Percentiles rank a stretch among this genome's conserved stretches.
These are phyloP conservation scores for Elaphurus davidianus DNA, from an alignment of 2,113 vertebrate genomes.

Conservation along the genomic window DNA sequence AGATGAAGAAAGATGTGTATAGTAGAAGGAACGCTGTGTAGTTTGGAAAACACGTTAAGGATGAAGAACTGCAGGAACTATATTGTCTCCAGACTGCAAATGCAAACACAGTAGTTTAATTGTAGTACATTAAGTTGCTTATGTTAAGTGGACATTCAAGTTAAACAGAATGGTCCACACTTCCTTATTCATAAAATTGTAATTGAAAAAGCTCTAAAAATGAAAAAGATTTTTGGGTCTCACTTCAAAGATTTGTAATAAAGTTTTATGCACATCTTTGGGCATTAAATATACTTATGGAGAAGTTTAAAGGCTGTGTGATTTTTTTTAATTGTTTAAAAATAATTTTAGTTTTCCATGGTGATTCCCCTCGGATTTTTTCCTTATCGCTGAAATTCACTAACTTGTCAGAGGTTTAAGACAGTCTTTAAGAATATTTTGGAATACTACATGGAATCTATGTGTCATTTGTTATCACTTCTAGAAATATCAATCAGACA, in stretches of 20 bases:
- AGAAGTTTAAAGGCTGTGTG: neutral
- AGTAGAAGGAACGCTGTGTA: neutral
- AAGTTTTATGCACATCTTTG: neutral
- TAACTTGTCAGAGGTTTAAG: neutral
- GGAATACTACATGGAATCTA: neutral
- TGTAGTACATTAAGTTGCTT: neutral
- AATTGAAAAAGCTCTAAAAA: neutral
- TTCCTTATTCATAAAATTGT: neutral
- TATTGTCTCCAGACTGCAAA: neutral
- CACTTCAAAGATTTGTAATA: neutral
- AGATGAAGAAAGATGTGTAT: neutral
- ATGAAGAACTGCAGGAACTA: neutral
- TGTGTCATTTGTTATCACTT: neutral
- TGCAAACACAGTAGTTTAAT: neutral
- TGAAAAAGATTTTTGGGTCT: neutral
- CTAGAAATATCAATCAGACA: neutral
- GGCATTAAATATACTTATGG: neutral
- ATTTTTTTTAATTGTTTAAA: neutral
- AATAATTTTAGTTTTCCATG: slow-evolving; percentile 4
- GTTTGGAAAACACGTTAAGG: neutral
- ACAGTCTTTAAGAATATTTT: neutral
- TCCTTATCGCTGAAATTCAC: neutral
- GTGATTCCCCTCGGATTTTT: neutral
- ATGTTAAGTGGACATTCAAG: neutral
- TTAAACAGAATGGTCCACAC: neutral